phyloP scores from a whole-genome alignment of 2,888 invertebrate genomes.

The Oligia fasciuncula region DNA sequence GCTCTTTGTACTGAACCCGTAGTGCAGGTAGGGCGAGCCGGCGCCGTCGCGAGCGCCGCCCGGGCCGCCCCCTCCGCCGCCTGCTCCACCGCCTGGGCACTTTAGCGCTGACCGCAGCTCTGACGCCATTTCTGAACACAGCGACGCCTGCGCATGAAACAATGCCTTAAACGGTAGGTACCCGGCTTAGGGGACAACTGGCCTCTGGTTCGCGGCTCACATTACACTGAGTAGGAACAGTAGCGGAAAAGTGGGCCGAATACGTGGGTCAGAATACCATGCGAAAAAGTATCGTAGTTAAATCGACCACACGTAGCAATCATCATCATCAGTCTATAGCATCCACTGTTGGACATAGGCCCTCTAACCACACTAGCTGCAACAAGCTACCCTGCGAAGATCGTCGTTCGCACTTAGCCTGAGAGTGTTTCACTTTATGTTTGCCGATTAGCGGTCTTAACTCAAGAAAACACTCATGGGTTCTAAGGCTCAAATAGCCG shows the following conservation, averaged over 20 bases:
- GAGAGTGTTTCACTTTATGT: not conserved
- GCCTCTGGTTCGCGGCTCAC: too few relatives aligned
- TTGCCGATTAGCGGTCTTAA: not conserved
- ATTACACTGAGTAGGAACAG: too few relatives aligned
- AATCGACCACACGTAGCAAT: not conserved
- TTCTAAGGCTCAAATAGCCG: not conserved
- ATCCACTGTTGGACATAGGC: not conserved
- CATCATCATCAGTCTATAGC: not conserved
- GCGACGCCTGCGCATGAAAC: conserved; percentile 89
- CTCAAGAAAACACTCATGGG: not conserved
- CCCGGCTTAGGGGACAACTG: too few relatives aligned
- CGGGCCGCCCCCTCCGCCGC: conserved; percentile 77
- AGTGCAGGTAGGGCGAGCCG: conserved; percentile 91
- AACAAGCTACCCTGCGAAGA: too few relatives aligned
- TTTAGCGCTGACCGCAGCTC: conserved; percentile 93
- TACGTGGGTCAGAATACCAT: too few relatives aligned
- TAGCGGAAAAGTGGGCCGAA: too few relatives aligned
- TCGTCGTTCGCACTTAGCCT: not conserved
- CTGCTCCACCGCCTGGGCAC: conserved; percentile 89
- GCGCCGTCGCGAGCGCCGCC: conserved; percentile 86
- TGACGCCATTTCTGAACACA: conserved; percentile 93
- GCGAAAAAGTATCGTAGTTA: too few relatives aligned
- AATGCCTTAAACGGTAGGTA: conserved; percentile 7
- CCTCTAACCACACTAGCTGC: not conserved
- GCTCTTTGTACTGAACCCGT: conserved; percentile 91